phyloP scores from a whole-genome alignment of 2,113 vertebrate species.

The Solea solea region DNA sequence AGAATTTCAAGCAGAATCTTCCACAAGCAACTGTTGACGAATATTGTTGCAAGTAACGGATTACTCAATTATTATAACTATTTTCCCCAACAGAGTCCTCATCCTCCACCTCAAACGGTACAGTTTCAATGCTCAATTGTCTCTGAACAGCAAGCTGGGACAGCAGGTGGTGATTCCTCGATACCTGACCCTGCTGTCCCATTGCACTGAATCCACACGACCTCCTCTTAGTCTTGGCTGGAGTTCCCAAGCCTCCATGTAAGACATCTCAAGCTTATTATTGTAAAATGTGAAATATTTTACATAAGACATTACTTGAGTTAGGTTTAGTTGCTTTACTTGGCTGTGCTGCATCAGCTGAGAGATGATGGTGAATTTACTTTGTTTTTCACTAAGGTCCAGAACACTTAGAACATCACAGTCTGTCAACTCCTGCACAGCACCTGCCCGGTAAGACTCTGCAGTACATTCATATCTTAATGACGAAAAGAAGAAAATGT shows the following conservation, averaged over 20 bases:
- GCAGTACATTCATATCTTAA: background rate
- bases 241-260: slow-evolving; percentile 86
- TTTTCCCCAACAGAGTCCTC: slow-evolving; percentile 83
- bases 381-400: slow-evolving; percentile 79
- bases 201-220: slow-evolving; percentile 91
- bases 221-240: slow-evolving; percentile 88
- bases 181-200: slow-evolving; percentile 91
- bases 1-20: no score
- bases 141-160: slow-evolving; percentile 95
- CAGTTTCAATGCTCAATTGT: slow-evolving; percentile 95
- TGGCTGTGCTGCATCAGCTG: background rate
- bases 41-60: no score
- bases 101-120: slow-evolving; percentile 98
- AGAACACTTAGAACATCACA: slow-evolving; percentile 92
- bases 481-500: background rate
- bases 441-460: slow-evolving; percentile 85
- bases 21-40: no score
- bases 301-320: no score
- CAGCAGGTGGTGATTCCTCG: slow-evolving; percentile 96
- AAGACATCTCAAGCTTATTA: slow-evolving; percentile 44
- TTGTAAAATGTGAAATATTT: background rate
- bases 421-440: slow-evolving; percentile 87
- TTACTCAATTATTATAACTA: background rate
- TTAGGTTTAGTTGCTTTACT: background rate
- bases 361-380: background rate